These are phyloP conservation scores for Coregonus suidteri DNA, from an alignment of 2,797 vertebrate genomes.

Conservation along the genomic window DNA sequence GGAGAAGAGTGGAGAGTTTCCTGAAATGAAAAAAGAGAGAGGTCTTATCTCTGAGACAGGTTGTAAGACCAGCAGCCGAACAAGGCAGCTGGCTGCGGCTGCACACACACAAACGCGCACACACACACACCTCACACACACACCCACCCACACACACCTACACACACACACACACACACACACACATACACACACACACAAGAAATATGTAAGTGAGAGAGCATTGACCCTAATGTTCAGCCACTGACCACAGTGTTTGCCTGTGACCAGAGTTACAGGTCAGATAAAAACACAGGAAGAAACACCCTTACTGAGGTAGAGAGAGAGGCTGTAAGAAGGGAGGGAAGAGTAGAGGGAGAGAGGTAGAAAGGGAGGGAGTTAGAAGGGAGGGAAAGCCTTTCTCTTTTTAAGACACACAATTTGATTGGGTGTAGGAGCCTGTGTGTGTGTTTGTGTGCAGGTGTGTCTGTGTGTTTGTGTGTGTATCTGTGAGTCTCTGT, in stretches of 20 bases:
- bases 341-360: conserved; percentile 4
- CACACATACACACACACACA: conserved; percentile 34
- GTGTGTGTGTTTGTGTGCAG: background rate
- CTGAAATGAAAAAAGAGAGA: conserved; percentile 53
- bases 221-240: conserved; percentile 48
- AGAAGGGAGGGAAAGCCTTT: background rate
- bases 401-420: background rate
- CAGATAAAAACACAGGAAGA: background rate
- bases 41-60: conserved; percentile 63
- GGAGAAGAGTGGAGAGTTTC: conserved; percentile 31
- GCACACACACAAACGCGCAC: conserved; percentile 2
- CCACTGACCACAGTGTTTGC: conserved; percentile 39
- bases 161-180: conserved; percentile 15
- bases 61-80: conserved; percentile 56
- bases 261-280: conserved; percentile 8
- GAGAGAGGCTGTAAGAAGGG: background rate
- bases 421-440: background rate
- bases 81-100: conserved; percentile 41
- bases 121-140: background rate
- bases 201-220: conserved; percentile 45
- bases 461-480: background rate
- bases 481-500: background rate
- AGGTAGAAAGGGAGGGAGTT: conserved; percentile 5
- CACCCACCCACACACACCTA: conserved; percentile 3
- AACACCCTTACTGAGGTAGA: too few relatives aligned